Conservation (phyloP, 2,888 invertebrate species). For the Yponomeuta evonymella region DNA sequence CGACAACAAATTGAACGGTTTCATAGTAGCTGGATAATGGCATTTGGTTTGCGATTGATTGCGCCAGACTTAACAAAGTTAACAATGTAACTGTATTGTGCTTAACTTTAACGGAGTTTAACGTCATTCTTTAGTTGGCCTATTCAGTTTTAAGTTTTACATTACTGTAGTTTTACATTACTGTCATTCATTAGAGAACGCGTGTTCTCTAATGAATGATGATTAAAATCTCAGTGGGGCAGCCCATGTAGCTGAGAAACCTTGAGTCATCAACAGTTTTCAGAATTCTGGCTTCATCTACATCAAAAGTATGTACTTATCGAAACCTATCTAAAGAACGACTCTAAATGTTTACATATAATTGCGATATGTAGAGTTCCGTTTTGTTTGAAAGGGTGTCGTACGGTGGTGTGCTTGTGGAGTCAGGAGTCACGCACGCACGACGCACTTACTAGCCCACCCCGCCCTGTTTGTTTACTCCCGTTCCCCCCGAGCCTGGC, state of each 20-base stretch:
- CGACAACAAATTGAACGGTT: not conserved
- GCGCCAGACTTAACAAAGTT: constrained; percentile 12
- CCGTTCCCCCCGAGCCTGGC: not conserved
- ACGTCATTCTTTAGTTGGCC: not conserved
- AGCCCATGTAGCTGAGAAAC: not conserved
- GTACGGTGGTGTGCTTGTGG: not conserved
- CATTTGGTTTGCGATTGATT: constrained; percentile 10
- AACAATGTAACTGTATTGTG: constrained; percentile 13
- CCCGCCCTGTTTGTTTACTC: not conserved
- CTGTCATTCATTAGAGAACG: not conserved
- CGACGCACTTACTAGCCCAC: not conserved
- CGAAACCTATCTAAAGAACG: not conserved
- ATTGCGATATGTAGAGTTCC: not conserved
- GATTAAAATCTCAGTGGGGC: not conserved
- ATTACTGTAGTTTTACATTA: not conserved
- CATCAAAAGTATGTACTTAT: not conserved
- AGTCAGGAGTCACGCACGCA: not conserved
- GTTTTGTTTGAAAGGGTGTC: constrained; percentile 1
- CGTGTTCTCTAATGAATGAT: not conserved
- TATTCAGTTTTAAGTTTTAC: not conserved
- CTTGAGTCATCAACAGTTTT: not conserved
- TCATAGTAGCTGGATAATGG: constrained; percentile 11
- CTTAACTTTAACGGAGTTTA: constrained; percentile 5
- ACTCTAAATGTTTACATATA: not conserved
- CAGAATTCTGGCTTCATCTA: not conserved